A percentile compares a stretch with the other conserved stretches of the same genome.
phyloP scores from a whole-genome alignment of 2,888 invertebrate species.

The Dorcus hopei region DNA sequence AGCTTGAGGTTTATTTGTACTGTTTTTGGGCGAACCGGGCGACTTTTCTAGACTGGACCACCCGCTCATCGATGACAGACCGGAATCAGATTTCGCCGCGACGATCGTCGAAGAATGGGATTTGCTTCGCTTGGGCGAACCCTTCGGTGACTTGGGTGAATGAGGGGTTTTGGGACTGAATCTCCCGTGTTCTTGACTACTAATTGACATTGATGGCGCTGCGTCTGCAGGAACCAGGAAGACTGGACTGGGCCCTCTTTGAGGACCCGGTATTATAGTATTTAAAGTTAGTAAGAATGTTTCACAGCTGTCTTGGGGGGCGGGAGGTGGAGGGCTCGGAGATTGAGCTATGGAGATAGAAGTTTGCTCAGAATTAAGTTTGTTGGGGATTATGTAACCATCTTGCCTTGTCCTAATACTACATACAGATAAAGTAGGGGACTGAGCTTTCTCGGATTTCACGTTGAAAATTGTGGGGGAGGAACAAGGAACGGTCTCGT shows the following conservation, averaged over 20 bases:
- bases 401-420: slow-evolving; percentile 65
- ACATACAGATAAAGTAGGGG: slow-evolving; percentile 62
- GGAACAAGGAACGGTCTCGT: slow-evolving; percentile 51
- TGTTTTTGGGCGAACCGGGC: slow-evolving; percentile 72
- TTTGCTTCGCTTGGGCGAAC: slow-evolving; percentile 67
- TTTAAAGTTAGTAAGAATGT: slow-evolving; percentile 50
- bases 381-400: slow-evolving; percentile 51
- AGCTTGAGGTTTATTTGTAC: slow-evolving; percentile 27
- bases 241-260: slow-evolving; percentile 45
- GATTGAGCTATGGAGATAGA: slow-evolving; percentile 41
- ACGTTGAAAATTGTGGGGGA: slow-evolving; percentile 55
- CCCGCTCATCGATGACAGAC: slow-evolving; percentile 82
- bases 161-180: slow-evolving; percentile 62
- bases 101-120: slow-evolving; percentile 62
- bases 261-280: slow-evolving; percentile 27
- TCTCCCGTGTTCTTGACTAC: slow-evolving; percentile 48
- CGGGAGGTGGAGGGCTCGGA: slow-evolving; percentile 79
- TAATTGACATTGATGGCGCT: slow-evolving; percentile 43
- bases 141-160: slow-evolving; percentile 70
- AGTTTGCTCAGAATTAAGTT: slow-evolving; percentile 19
- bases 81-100: slow-evolving; percentile 80
- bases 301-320: slow-evolving; percentile 65
- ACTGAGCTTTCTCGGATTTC: slow-evolving; percentile 56
- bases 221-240: slow-evolving; percentile 48
- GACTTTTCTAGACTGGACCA: slow-evolving; percentile 85